Evolutionary conservation across 2,797 vertebrate species (phyloP).

Genomic region (Falco biarmicus): DNA sequence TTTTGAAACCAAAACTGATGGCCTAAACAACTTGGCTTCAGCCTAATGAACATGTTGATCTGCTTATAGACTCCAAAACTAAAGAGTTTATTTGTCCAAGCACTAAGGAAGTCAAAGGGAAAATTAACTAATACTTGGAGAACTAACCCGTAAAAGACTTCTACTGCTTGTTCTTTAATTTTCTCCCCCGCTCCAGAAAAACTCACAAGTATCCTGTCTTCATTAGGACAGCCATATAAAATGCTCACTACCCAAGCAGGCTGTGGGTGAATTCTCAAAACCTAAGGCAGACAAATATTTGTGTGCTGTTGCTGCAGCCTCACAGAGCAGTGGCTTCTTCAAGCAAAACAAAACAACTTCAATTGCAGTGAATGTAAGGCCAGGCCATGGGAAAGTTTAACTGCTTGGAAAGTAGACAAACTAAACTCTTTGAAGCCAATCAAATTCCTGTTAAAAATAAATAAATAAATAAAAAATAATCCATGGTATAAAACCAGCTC

Average conservation of each 20-base stretch:
- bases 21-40: background rate
- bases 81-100: background rate
- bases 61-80: background rate
- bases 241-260: background rate
- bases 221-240: background rate
- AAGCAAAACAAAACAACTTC: background rate
- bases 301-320: background rate
- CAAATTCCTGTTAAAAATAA: background rate
- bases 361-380: background rate
- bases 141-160: background rate
- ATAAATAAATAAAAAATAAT: background rate
- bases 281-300: background rate
- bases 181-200: background rate
- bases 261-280: background rate
- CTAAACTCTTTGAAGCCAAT: background rate
- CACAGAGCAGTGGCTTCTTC: background rate
- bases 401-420: background rate
- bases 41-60: background rate
- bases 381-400: slow-evolving; percentile 22
- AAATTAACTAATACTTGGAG: background rate
- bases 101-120: background rate
- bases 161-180: background rate
- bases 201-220: background rate
- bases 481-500: background rate
- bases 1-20: background rate